These are phyloP conservation scores for Pygoscelis antarcticus DNA, from an alignment of 2,113 vertebrate genomes.

Conservation along the genomic window DNA sequence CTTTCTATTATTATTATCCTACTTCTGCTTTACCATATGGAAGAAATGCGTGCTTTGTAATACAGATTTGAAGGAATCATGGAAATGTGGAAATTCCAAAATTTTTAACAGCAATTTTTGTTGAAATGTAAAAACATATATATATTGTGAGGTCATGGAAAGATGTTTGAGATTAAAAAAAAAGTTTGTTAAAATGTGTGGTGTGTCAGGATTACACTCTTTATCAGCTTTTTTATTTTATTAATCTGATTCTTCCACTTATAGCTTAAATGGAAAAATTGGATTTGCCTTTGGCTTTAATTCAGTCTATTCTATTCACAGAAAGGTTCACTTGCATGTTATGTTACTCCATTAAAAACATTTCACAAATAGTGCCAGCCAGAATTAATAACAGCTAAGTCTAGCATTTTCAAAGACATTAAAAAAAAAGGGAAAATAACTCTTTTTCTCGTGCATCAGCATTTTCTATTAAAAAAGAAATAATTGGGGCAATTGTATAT, in stretches of 20 bases:
- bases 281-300: background rate
- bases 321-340: background rate
- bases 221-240: background rate
- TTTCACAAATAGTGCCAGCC: background rate
- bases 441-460: background rate
- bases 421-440: background rate
- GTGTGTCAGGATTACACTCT: background rate
- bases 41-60: background rate
- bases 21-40: background rate
- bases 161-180: background rate
- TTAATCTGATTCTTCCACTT: background rate
- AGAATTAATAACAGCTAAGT: conserved; percentile 6
- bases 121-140: background rate
- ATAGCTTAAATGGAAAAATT: background rate
- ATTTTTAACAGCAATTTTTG: background rate
- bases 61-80: background rate
- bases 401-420: background rate
- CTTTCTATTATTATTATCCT: background rate
- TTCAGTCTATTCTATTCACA: conserved; percentile 1
- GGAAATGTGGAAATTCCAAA: background rate
- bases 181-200: background rate
- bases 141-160: background rate
- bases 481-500: conserved; percentile 1
- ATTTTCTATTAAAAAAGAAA: background rate
- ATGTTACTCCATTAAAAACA: background rate